Conservation (phyloP, 2,113 vertebrate genomes). For the Halichoerus grypus region DNA sequence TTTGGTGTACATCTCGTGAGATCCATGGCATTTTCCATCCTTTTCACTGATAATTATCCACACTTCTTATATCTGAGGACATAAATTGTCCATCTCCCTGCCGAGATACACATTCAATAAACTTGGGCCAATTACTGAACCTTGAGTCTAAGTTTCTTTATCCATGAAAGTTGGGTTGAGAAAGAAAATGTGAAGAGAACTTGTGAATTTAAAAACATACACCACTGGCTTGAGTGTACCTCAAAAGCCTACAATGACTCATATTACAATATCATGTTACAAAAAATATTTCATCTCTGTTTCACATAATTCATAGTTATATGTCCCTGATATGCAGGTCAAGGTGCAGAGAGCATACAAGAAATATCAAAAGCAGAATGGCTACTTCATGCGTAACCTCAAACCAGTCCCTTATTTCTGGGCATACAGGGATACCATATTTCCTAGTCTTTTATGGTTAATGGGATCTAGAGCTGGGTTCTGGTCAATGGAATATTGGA, state of each 20-base stretch:
- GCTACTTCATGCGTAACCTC: not conserved
- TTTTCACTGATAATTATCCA: not conserved
- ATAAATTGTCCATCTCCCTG: not conserved
- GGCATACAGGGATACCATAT: not conserved
- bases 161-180: not conserved
- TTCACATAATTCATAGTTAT: not conserved
- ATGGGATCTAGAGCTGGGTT: not conserved
- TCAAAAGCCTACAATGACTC: not conserved
- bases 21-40: not conserved
- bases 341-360: not conserved
- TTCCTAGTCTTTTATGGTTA: not conserved
- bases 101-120: not conserved
- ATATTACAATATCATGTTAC: not conserved
- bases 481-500: not conserved
- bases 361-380: not conserved
- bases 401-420: not conserved
- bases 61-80: not conserved
- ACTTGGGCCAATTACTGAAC: not conserved
- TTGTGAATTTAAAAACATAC: conserved; percentile 27
- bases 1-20: not conserved
- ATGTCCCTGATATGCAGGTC: not conserved
- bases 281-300: not conserved
- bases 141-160: not conserved
- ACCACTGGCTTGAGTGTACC: not conserved
- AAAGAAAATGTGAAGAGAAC: not conserved